Conservation (phyloP, 1,140 invertebrate genomes). For the Drosophila erecta region DNA sequence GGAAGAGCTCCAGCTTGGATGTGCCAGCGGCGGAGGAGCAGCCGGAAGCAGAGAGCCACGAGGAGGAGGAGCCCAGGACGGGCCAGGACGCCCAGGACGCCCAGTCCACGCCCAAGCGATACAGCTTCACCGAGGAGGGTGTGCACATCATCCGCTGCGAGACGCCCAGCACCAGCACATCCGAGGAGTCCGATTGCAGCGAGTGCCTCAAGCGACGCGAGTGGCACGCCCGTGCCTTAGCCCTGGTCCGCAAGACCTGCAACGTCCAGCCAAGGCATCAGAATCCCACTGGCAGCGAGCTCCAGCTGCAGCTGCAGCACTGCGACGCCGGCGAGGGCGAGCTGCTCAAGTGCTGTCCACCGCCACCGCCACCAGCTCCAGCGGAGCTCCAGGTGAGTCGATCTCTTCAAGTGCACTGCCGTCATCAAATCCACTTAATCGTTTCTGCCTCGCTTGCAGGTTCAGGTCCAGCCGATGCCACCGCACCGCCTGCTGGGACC, state of each 20-base stretch:
- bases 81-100: slow-evolving; percentile 30
- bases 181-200: slow-evolving; percentile 84
- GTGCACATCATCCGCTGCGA: slow-evolving; percentile 85
- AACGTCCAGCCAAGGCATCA: slow-evolving; percentile 82
- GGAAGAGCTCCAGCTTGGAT: slow-evolving; percentile 89
- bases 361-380: slow-evolving; percentile 56
- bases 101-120: slow-evolving; percentile 86
- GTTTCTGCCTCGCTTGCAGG: background rate
- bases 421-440: too few relatives aligned
- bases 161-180: slow-evolving; percentile 82
- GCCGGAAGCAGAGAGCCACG: slow-evolving; percentile 9
- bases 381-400: background rate
- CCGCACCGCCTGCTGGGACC: slow-evolving; percentile 87
- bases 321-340: slow-evolving; percentile 84
- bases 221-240: slow-evolving; percentile 82
- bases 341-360: slow-evolving; percentile 81
- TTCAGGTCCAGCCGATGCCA: slow-evolving; percentile 85
- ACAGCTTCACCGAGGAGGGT: slow-evolving; percentile 88
- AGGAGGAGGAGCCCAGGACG: slow-evolving; percentile 18
- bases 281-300: slow-evolving; percentile 49
- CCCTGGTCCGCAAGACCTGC: slow-evolving; percentile 80
- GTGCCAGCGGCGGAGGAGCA: slow-evolving; percentile 85
- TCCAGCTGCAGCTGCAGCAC: slow-evolving; percentile 66
- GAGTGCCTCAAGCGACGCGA: slow-evolving; percentile 83
- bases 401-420: too few relatives aligned